These are phyloP conservation scores for Neolamprologus sp. DNA, from an alignment of 2,113 vertebrate genomes.

Conservation along the genomic window DNA sequence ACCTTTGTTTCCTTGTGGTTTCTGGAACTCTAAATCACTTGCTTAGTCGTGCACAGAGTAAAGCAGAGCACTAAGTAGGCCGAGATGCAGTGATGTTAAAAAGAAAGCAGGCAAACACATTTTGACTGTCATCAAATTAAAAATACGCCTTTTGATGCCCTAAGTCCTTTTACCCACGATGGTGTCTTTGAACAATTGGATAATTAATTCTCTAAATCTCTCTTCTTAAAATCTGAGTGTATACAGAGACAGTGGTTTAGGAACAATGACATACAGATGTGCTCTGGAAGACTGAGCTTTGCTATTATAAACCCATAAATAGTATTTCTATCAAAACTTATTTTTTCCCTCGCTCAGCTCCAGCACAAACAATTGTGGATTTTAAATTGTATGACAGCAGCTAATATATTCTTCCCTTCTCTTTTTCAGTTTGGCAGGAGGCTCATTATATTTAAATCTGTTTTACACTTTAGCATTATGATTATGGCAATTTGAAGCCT, in stretches of 20 bases:
- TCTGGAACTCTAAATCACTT: constrained; percentile 12
- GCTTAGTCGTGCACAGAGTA: background rate
- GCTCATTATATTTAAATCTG: background rate
- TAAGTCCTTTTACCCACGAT: constrained; percentile 11
- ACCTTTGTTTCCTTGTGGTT: constrained; percentile 29
- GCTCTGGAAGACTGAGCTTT: constrained; percentile 4
- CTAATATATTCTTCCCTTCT: background rate
- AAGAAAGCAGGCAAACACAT: constrained; percentile 8
- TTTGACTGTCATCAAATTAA: background rate
- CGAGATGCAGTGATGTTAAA: background rate
- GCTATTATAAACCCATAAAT: constrained; percentile 29
- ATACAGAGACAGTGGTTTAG: constrained; percentile 42
- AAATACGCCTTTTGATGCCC: constrained; percentile 11
- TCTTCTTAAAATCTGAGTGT: constrained; percentile 17
- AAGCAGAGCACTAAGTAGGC: background rate
- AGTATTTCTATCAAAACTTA: constrained; percentile 16
- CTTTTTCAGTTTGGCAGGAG: background rate
- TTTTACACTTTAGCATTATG: background rate
- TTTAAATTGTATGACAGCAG: background rate
- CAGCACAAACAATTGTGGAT: constrained; percentile 5
- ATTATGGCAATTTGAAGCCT: background rate
- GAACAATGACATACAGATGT: constrained; percentile 47
- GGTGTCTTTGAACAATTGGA: constrained; percentile 20
- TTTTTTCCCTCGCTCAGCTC: background rate
- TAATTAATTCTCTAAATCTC: constrained; percentile 38